A percentile compares a stretch with the other conserved stretches of the same genome.
These are phyloP conservation scores for Drosophila niveifrons DNA, from an alignment of 2,888 invertebrate genomes.

Conservation along the genomic window DNA sequence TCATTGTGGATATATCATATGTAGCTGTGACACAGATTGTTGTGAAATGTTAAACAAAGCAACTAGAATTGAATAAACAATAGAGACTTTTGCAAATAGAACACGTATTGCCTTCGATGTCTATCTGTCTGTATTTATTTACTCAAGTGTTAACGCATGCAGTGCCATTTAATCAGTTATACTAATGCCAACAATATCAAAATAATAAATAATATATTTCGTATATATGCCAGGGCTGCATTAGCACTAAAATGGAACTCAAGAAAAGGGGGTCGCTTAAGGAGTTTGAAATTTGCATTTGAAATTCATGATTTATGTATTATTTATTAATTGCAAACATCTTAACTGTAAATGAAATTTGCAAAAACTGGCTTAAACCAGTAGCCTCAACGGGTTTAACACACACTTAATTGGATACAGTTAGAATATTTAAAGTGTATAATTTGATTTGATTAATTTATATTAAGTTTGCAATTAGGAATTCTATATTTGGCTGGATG, in stretches of 20 bases:
- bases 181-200: constrained; percentile 13
- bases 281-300: neutral
- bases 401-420: neutral
- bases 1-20: neutral
- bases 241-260: neutral
- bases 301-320: neutral
- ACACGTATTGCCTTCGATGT: constrained; percentile 15
- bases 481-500: too few relatives aligned
- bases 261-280: neutral
- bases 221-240: constrained; percentile 14
- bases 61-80: constrained; percentile 26
- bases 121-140: constrained; percentile 27
- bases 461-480: too few relatives aligned
- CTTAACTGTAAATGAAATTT: neutral
- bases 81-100: constrained; percentile 11
- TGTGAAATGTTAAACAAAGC: constrained; percentile 1
- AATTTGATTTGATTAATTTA: too few relatives aligned
- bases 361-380: neutral
- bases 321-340: neutral
- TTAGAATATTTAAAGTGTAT: neutral
- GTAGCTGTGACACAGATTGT: constrained; percentile 4
- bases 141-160: constrained; percentile 33
- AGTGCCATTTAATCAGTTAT: constrained; percentile 43
- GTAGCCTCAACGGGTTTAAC: neutral
- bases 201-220: constrained; percentile 18